Evolutionary conservation across 2,113 vertebrate genomes (phyloP).

Genomic region (Neofelis nebulosa): DNA sequence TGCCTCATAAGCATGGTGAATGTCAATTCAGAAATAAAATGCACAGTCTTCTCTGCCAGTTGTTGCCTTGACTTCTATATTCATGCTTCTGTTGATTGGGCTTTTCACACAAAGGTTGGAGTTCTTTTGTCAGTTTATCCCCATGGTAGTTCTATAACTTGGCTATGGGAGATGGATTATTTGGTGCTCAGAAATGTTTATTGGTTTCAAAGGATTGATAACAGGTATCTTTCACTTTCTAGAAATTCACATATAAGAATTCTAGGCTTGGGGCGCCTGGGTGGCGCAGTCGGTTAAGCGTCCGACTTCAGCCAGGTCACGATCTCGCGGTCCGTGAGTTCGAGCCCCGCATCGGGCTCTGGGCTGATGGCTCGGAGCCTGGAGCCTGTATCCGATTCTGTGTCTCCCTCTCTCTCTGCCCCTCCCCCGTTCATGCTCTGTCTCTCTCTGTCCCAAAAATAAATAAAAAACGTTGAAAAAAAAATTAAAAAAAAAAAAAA

Average conservation of each 20-base stretch:
- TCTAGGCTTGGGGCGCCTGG: too few species aligned
- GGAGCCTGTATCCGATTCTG: too few species aligned
- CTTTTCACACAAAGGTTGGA: neutral
- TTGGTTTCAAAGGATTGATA: neutral
- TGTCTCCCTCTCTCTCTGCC: too few species aligned
- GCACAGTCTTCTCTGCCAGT: neutral
- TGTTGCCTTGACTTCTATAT: neutral
- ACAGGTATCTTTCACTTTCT: neutral
- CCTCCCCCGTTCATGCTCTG: too few species aligned
- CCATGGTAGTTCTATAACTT: neutral
- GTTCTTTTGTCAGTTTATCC: neutral
- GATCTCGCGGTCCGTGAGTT: too few species aligned
- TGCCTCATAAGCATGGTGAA: accelerated
- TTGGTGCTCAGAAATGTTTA: neutral
- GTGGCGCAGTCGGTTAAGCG: too few species aligned
- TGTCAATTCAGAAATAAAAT: neutral
- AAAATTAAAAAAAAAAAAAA: too few species aligned
- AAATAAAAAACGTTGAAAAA: too few species aligned
- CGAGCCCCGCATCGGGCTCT: too few species aligned
- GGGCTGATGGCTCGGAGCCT: too few species aligned
- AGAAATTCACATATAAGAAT: neutral
- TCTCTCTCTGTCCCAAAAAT: too few species aligned
- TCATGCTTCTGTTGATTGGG: neutral
- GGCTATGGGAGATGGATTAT: neutral
- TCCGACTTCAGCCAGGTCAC: too few species aligned